Percentiles rank a stretch among this genome's conserved stretches.
phyloP scores from a whole-genome alignment of 2,113 vertebrate species.

The Terrapene triunguis region DNA sequence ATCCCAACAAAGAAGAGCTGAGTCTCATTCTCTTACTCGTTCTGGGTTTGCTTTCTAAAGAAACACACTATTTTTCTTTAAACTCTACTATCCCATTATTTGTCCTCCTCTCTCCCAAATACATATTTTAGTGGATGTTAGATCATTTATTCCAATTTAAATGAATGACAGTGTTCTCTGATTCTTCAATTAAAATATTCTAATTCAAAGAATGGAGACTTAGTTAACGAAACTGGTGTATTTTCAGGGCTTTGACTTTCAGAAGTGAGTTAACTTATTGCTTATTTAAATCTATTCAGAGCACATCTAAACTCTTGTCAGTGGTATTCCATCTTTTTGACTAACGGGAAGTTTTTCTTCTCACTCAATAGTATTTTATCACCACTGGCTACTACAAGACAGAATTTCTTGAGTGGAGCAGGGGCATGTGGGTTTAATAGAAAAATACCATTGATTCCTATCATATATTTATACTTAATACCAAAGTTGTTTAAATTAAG shows the following conservation, averaged over 20 bases:
- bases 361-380: not conserved
- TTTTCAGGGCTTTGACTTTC: not conserved
- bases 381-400: not conserved
- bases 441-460: not conserved
- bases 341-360: not conserved
- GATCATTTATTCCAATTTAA: not conserved
- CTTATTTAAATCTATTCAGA: conserved; percentile 20
- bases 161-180: not conserved
- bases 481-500: not conserved
- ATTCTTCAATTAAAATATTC: not conserved
- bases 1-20: not conserved
- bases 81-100: not conserved
- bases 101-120: not conserved
- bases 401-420: not conserved
- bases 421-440: not conserved
- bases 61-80: not conserved
- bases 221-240: not conserved
- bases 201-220: not conserved
- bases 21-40: not conserved
- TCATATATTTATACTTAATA: not conserved
- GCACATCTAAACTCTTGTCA: not conserved
- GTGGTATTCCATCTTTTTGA: not conserved
- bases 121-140: not conserved
- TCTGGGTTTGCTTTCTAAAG: not conserved
- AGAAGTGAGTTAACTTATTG: not conserved